Percentiles rank a stretch among this genome's conserved stretches.
These are phyloP conservation scores for Anser cygnoides DNA, from an alignment of 2,113 vertebrate genomes.

Conservation along the genomic window DNA sequence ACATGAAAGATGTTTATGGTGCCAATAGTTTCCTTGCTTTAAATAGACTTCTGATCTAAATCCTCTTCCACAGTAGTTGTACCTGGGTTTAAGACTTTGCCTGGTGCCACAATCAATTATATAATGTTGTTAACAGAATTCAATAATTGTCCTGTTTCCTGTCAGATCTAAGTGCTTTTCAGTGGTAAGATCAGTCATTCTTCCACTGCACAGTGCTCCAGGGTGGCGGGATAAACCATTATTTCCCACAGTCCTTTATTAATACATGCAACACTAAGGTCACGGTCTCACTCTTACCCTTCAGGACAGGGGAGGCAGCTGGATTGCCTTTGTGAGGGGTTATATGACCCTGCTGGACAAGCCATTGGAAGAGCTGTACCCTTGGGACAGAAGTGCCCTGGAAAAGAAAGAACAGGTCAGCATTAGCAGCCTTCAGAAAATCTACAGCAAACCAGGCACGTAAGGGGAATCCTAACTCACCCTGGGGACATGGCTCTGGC, in stretches of 20 bases:
- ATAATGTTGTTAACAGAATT: not conserved
- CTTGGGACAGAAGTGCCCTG: slow-evolving; percentile 88
- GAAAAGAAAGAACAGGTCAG: not conserved
- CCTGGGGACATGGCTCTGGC: slow-evolving; percentile 82
- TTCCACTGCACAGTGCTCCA: not conserved
- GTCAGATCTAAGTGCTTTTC: not conserved
- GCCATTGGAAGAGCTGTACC: slow-evolving; percentile 78
- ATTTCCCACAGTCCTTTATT: not conserved
- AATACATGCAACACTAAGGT: fast-evolving
- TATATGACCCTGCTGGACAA: slow-evolving; percentile 86
- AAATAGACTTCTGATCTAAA: not conserved
- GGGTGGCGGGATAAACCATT: too few species aligned
- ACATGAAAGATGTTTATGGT: not conserved
- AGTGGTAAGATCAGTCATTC: not conserved
- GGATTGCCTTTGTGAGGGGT: slow-evolving; percentile 67
- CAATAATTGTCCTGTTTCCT: not conserved
- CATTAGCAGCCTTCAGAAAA: not conserved
- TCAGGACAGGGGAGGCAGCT: slow-evolving; percentile 84
- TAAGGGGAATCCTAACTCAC: slow-evolving; percentile 61
- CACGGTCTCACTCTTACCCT: slow-evolving; percentile 77
- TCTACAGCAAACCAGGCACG: fast-evolving
- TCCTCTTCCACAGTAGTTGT: not conserved
- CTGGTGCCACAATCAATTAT: not conserved
- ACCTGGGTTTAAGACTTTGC: not conserved
- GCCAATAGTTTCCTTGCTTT: not conserved